phyloP scores from a whole-genome alignment of 2,888 invertebrate genomes.

The Himalopsyche tibetana region DNA sequence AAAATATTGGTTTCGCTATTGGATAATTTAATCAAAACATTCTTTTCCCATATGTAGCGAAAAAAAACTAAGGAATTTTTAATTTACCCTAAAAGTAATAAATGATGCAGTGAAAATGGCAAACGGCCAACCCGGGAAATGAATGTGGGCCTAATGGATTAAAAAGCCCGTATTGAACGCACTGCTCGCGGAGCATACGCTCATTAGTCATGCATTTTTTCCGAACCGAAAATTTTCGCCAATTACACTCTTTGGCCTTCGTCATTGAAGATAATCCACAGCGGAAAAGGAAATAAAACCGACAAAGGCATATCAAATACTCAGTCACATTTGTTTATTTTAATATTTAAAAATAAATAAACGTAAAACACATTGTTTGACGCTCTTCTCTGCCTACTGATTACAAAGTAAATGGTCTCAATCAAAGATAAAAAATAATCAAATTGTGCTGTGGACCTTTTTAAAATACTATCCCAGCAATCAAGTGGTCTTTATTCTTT shows the following conservation, averaged over 20 bases:
- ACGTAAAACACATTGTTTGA: too few relatives aligned
- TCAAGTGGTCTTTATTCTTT: too few relatives aligned
- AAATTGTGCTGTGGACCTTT: too few relatives aligned
- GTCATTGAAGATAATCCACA: background rate
- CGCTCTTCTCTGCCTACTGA: too few relatives aligned
- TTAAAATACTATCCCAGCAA: too few relatives aligned
- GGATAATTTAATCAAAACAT: background rate
- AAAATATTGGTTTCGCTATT: background rate
- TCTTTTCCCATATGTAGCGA: background rate
- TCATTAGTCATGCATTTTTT: conserved; percentile 57
- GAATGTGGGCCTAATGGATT: conserved; percentile 60
- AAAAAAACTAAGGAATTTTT: conserved; percentile 22
- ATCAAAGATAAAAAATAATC: too few relatives aligned
- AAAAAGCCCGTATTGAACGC: conserved; percentile 52
- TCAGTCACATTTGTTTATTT: too few relatives aligned
- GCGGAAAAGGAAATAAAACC: background rate
- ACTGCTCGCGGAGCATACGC: conserved; percentile 37
- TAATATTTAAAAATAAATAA: too few relatives aligned
- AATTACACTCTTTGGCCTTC: background rate
- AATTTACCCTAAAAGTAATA: conserved; percentile 39
- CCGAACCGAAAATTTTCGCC: conserved; percentile 16
- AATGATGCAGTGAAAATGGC: conserved; percentile 49
- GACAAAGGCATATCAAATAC: too few relatives aligned
- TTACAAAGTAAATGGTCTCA: too few relatives aligned
- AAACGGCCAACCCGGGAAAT: conserved; percentile 52